Percentiles rank a stretch among this genome's conserved stretches.
These are phyloP conservation scores for Luffia ferchaultella DNA, from an alignment of 2,888 invertebrate genomes.

Conservation along the genomic window DNA sequence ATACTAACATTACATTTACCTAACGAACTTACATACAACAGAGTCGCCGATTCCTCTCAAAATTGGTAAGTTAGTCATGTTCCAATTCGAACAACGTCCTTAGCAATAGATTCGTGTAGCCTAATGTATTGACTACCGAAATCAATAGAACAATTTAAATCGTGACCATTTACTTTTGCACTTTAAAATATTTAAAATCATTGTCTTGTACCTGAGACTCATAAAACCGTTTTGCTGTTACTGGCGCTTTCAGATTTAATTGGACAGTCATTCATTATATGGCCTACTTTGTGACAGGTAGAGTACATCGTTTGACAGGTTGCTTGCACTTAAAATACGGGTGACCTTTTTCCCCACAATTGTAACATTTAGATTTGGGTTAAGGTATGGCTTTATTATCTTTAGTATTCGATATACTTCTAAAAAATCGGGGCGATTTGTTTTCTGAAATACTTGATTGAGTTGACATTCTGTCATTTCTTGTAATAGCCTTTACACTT, in stretches of 20 bases:
- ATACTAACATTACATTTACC: conserved; percentile 9
- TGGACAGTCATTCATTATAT: background rate
- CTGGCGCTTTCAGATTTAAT: background rate
- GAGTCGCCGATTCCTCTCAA: conserved; percentile 15
- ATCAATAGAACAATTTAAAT: conserved; percentile 9
- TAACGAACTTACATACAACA: conserved; percentile 8
- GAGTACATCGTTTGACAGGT: too few species aligned
- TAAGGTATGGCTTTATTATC: background rate
- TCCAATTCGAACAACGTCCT: background rate
- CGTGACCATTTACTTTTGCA: background rate
- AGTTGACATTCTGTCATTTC: background rate
- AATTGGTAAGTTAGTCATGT: conserved; percentile 6
- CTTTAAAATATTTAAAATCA: background rate
- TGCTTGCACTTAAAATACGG: too few species aligned
- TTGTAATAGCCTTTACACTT: conserved; percentile 1
- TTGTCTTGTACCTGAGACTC: background rate
- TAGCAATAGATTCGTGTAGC: conserved; percentile 9
- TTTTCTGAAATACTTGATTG: background rate
- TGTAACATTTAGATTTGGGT: conserved; percentile 1
- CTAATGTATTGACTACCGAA: conserved; percentile 15
- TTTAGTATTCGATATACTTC: background rate
- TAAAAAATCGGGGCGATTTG: background rate
- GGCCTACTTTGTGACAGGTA: background rate
- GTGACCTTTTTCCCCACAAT: conserved; percentile 3
- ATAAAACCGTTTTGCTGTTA: background rate